phyloP scores from a whole-genome alignment of 2,113 vertebrate species.

The Corythornis vintsioides region DNA sequence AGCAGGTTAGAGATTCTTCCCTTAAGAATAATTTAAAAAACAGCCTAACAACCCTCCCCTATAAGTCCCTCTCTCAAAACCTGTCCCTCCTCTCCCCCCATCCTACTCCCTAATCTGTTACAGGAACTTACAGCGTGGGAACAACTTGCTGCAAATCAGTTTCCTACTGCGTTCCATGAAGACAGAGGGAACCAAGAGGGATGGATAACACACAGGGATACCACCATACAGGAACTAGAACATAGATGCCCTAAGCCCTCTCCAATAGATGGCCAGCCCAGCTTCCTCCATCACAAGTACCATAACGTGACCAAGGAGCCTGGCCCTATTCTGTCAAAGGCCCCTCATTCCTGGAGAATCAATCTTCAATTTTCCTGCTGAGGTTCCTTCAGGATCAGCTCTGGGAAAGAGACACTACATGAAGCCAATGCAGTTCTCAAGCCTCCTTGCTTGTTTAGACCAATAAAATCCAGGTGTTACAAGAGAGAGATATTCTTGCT shows the following conservation, averaged over 20 bases:
- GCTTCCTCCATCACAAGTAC: neutral
- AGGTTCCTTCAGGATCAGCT: accelerated
- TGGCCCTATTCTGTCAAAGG: accelerated
- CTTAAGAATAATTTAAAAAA: neutral
- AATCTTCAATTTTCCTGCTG: neutral
- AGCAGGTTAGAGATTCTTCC: neutral
- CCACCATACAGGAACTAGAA: neutral
- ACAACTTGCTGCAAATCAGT: neutral
- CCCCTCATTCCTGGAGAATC: neutral
- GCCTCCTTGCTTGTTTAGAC: neutral
- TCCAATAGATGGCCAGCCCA: neutral
- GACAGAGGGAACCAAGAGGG: neutral
- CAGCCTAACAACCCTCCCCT: neutral
- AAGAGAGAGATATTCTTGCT: neutral
- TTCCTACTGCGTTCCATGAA: neutral
- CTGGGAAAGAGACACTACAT: neutral
- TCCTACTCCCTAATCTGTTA: neutral
- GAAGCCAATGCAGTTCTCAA: neutral
- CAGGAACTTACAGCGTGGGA: neutral
- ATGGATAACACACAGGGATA: neutral
- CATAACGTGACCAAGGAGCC: neutral
- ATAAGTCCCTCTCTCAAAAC: neutral
- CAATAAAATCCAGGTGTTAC: neutral
- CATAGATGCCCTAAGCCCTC: accelerated
- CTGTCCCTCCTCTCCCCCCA: neutral